These are phyloP conservation scores for Parotocinclus haroldoi DNA, from an alignment of 2,797 vertebrate species.

Conservation along the genomic window DNA sequence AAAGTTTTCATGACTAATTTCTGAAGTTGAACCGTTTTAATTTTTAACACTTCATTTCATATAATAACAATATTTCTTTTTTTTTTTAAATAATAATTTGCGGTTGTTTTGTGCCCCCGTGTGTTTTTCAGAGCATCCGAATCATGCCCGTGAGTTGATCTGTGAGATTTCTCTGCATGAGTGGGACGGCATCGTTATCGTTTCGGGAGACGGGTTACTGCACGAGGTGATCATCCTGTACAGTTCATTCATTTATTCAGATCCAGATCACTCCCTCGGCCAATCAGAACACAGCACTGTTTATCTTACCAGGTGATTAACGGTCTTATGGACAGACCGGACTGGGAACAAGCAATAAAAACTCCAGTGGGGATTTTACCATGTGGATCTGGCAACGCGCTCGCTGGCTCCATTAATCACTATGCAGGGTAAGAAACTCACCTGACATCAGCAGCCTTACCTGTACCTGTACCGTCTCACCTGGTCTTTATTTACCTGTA, in stretches of 20 bases:
- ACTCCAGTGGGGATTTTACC: conserved; percentile 86
- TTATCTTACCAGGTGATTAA: conserved; percentile 80
- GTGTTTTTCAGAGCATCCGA: conserved; percentile 75
- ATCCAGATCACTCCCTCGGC: too few species aligned
- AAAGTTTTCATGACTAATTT: too few species aligned
- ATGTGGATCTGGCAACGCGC: conserved; percentile 87
- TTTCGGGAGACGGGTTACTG: conserved; percentile 87
- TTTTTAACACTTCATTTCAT: too few species aligned
- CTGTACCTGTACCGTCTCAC: not conserved
- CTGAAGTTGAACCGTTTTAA: too few species aligned
- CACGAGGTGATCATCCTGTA: conserved; percentile 72
- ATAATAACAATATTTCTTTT: not conserved
- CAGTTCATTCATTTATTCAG: too few species aligned
- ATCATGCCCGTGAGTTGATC: conserved; percentile 86
- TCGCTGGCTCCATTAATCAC: conserved; percentile 86
- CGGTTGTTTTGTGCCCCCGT: not conserved
- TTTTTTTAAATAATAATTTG: not conserved
- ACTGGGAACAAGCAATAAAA: conserved; percentile 90
- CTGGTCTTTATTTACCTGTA: not conserved
- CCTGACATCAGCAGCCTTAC: not conserved
- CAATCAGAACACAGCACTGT: not conserved
- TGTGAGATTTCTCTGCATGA: conserved; percentile 78
- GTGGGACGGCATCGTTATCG: conserved; percentile 87
- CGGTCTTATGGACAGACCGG: conserved; percentile 83
- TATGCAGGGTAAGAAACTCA: conserved; percentile 75